phyloP scores from a whole-genome alignment of 2,888 invertebrate genomes.

The Eubasilissa splendida region DNA sequence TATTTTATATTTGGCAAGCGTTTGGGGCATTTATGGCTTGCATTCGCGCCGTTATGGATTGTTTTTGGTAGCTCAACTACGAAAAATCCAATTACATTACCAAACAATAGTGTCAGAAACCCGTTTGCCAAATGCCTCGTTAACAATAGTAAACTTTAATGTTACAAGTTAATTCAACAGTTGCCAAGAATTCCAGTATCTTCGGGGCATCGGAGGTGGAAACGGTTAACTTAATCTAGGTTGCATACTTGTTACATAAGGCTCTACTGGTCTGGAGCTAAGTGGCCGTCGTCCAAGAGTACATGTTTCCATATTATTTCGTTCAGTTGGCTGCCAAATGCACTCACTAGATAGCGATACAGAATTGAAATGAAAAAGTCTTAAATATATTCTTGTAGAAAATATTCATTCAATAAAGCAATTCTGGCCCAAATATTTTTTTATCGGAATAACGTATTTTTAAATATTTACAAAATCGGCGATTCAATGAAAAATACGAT shows the following conservation, averaged over 20 bases:
- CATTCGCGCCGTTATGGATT: no score
- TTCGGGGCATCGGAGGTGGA: not conserved
- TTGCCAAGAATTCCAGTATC: conserved; percentile 31
- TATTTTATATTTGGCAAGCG: no score
- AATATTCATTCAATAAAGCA: no score
- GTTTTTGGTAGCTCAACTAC: not conserved
- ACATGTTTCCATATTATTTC: conserved; percentile 11
- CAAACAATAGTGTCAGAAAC: not conserved
- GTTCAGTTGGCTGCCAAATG: conserved; percentile 20
- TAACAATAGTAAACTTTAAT: not conserved
- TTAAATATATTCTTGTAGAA: no score
- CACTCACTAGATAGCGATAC: conserved; percentile 2
- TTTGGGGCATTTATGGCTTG: no score
- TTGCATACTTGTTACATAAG: conserved; percentile 28
- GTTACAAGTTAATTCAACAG: conserved; percentile 10
- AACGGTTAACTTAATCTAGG: conserved; percentile 28
- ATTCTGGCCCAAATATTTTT: no score
- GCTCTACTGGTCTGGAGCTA: not conserved
- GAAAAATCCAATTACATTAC: conserved; percentile 27
- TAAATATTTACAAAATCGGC: no score
- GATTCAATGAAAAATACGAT: no score
- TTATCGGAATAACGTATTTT: no score
- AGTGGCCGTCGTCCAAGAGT: not conserved
- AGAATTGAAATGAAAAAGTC: no score
- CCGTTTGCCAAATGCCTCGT: conserved; percentile 3